Evolutionary conservation across 2,797 vertebrate species (phyloP), one percentile per base, ranked within the genome.

Genomic region (Apodemus agrarius): DNA sequence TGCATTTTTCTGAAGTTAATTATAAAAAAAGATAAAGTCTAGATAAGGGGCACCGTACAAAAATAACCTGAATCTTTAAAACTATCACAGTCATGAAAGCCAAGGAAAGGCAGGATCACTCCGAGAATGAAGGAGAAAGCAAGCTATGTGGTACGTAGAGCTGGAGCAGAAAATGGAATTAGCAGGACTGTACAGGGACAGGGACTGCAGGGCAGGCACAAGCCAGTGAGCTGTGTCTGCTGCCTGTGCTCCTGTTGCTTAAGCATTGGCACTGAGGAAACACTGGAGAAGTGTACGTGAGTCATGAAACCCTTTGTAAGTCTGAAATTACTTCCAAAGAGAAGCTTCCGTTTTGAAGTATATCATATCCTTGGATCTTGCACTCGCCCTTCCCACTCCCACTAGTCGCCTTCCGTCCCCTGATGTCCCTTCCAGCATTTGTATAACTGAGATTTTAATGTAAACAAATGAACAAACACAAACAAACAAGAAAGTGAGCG

Each of bases 311-410:
- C 63, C 86, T 95, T 85, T 88, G 16, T 61, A 37, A 79, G 52
- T 90, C 81, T 46, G 24, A 92, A 92, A 46, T 65, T 63, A 82
- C 80, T 74, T 87, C n/a, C 86, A 34, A 63, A 75, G 52, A 87
- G 31, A 75, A 81, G 21, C 81, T 82, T 54, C 63, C 43, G 49
- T 13, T 17, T 61, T 80, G 46, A 72, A 72, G 22, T 87, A 3
- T 72, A 54, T 37, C 49, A 54, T 72, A 2, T 12, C 12, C 34
- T 69, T 40, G 8, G n/a, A 26, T 31, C 84, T 17, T 26, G 46
- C 26, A 26, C 17, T 26, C 12, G 21, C 17, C 21, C 9, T 34
- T n/a, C 3, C 14, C 84, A 6, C 22, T 72, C 34, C 2, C 7
- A 72, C 13, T 86, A 17, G 13, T 72, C 6, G 3, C 67, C 46